Evolutionary conservation across 1,140 invertebrate genomes (phyloP), one percentile per base, ranked within the genome.

Genomic region (Rhizoglyphus robini): DNA sequence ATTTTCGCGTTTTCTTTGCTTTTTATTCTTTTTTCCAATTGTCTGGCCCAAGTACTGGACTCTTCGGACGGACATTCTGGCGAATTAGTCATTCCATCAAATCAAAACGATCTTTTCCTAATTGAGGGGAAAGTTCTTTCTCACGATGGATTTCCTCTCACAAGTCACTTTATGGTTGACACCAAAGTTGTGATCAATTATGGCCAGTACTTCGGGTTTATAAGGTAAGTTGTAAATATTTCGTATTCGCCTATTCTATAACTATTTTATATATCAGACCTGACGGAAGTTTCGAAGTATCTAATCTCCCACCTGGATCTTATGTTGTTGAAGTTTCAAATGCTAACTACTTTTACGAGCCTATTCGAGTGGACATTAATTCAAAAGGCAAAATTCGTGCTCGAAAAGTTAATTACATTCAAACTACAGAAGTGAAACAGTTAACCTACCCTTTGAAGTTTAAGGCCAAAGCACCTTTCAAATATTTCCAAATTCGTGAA

Each of bases 371-470:
- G 0, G 93, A 97, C 78, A 94, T 97, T 57, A 96, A 91, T 74
- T 87, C 86, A 0, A 95, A 93, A 75, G 96, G 96, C 27, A 99
- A 98, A 78, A 91, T 89, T 68, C 81, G 96, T 68, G 94, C 93
- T 0, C 80, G 96, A 54, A 91, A 88, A 79, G 86, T 99, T 0
- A 98, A 98, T 76, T 84, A 91, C 72, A 84, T 99, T 61, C 93
- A 97, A 75, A 89, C 90, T 0, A 86, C 86, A 1, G 82, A 88
- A 51, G 72, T 74, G 11, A 67, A 87, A 68, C 88, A 91, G 78
- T 82, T 96, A 54, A 83, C 86, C 1, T 96, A 97, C 76, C 94
- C 94, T 18, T 78, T 98, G 58, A 84, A 87, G 75, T 83, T 97
- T 78, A 89, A 89, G 73, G 81, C 88, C 3, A 69, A 87, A 34